Evolutionary conservation across 2,888 invertebrate genomes (phyloP), one percentile per base, ranked within the genome.

Genomic region (Apantesis nais): DNA sequence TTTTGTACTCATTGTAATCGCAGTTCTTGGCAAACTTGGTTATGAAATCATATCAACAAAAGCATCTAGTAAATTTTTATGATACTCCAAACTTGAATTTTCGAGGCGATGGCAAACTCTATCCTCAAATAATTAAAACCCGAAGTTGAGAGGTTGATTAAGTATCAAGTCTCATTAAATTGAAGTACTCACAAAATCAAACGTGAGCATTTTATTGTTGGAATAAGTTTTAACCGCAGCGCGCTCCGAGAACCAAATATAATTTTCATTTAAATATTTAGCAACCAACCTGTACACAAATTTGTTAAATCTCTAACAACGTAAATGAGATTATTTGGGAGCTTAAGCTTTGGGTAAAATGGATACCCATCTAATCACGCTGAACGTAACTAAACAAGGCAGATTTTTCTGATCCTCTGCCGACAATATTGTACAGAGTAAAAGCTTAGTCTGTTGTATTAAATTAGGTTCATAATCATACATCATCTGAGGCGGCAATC

Each of bases 271-370:
- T 75, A 71, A 76, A 75, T 34, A 71, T 77, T 70, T 66, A 73
- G 68, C 63, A 44, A 64, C 60, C 25, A 61, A 67, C 63, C 31
- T 66, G 66, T 68, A 65, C 34, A 66, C 66, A 74, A 77, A 73
- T 77, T 80, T 48, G 70, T 71, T 70, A 71, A 80, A 77, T 72
- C 68, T 74, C 62, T 70, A 67, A 77, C 72, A 71, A 71, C 69
- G 65, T 68, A 77, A 78, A 80, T 74, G 73, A 77, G 77, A 76
- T 80, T 80, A 77, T 78, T 75, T 74, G 70, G 73, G 72, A 74
- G 78, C 74, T 68, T 74, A 71, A 71, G 74, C 69, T 70, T 66
- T 68, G 73, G 69, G 74, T 71, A 76, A 71, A 76, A 81, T 78
- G 73, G 72, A 76, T 74, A 74, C 71, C 74, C 68, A 72, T 73